These are phyloP conservation scores for Hypomecis punctinalis DNA, from an alignment of 2,888 invertebrate genomes.

Conservation along the genomic window DNA sequence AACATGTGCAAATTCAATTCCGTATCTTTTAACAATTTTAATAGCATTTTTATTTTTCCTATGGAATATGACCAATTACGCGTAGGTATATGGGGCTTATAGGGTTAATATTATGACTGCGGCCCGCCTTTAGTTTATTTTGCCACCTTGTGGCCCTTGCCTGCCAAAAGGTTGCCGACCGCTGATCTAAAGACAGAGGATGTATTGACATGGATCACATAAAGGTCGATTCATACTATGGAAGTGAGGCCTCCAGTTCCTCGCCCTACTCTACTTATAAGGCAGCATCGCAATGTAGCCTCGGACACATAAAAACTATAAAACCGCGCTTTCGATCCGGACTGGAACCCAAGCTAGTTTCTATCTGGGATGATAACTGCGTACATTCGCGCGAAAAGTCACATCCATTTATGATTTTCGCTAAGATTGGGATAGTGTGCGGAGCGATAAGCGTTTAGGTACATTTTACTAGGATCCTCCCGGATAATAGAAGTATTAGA, in stretches of 20 bases:
- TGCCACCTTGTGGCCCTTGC: no score
- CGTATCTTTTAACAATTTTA: no score
- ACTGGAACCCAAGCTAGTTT: conserved; percentile 65
- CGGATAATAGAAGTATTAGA: conserved; percentile 15
- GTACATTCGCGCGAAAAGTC: conserved; percentile 58
- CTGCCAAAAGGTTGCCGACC: no score
- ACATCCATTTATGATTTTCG: conserved; percentile 48
- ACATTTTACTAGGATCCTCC: conserved; percentile 12
- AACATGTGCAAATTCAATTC: no score
- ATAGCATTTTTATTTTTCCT: no score
- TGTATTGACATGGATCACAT: conserved; percentile 19
- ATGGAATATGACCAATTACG: no score
- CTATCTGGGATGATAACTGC: conserved; percentile 67
- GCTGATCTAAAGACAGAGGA: background rate
- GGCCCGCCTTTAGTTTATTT: no score
- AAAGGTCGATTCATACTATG: conserved; percentile 34
- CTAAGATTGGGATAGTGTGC: conserved; percentile 24
- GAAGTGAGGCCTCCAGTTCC: conserved; percentile 49
- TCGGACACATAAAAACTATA: conserved; percentile 66
- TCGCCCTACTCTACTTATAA: conserved; percentile 57
- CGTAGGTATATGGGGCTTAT: no score
- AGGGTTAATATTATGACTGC: no score
- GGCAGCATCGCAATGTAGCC: conserved; percentile 57
- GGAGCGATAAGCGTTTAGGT: conserved; percentile 26
- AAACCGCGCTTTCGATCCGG: conserved; percentile 80